Evolutionary conservation across 2,797 vertebrate species (phyloP).

Genomic region (Triplophysa yarkandensis): DNA sequence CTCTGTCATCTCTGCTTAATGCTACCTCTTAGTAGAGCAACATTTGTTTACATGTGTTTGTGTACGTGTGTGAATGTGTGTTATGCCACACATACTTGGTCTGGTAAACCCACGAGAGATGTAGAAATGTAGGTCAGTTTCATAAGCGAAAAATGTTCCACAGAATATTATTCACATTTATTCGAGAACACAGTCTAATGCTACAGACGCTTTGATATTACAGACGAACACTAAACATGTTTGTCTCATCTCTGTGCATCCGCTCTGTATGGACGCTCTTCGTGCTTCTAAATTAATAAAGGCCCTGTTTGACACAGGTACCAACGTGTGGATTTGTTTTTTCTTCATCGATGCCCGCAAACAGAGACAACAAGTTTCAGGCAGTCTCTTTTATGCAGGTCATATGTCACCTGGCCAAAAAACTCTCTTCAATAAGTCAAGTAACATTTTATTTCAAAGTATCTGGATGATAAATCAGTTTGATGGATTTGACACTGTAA

Average conservation of each 20-base stretch:
- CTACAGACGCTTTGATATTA: conserved; percentile 43
- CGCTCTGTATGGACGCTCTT: conserved; percentile 68
- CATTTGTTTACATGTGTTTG: conserved; percentile 2
- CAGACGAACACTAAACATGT: conserved; percentile 25
- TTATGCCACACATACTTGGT: conserved; percentile 46
- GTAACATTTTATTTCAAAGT: conserved; percentile 14
- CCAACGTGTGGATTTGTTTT: neutral
- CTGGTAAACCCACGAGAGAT: conserved; percentile 54
- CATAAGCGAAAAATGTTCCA: conserved; percentile 49
- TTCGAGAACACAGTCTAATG: conserved; percentile 44
- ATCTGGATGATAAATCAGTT: conserved; percentile 10
- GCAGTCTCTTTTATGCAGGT: conserved; percentile 21
- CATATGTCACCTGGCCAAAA: conserved; percentile 21
- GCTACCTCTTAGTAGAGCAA: conserved; percentile 23
- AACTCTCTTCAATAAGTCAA: neutral
- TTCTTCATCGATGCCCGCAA: neutral
- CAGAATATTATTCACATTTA: conserved; percentile 35
- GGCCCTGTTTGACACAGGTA: conserved; percentile 52
- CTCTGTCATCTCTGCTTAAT: conserved; percentile 13
- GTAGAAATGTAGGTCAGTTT: conserved; percentile 50
- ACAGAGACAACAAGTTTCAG: neutral
- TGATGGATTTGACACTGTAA: neutral
- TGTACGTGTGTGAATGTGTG: conserved; percentile 28
- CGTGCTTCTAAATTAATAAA: conserved; percentile 75
- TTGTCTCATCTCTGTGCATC: conserved; percentile 64